Conservation (phyloP, 2,113 vertebrate species). For the Bothrops jararaca region DNA sequence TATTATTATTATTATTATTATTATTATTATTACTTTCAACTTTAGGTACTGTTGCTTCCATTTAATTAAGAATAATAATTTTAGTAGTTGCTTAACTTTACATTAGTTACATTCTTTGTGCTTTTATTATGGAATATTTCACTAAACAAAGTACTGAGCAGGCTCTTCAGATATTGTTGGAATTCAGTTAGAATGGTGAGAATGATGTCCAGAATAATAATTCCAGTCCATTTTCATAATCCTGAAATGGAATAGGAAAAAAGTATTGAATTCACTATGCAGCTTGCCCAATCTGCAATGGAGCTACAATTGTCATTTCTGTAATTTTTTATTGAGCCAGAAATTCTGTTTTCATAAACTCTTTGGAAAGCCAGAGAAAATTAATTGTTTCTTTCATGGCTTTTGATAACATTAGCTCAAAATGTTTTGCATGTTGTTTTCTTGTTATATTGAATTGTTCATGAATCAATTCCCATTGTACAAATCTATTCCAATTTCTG, state of each 20-base stretch:
- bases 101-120: neutral
- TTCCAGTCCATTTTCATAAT: neutral
- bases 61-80: neutral
- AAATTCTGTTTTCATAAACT: neutral
- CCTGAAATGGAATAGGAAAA: neutral
- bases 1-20: too few relatives aligned
- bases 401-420: neutral
- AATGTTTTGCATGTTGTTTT: neutral
- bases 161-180: neutral
- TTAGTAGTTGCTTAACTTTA: neutral
- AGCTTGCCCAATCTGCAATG: neutral
- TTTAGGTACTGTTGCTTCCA: neutral
- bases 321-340: neutral
- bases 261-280: neutral
- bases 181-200: neutral
- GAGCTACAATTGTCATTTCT: neutral
- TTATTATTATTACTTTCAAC: too few relatives aligned
- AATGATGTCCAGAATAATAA: neutral
- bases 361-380: neutral
- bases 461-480: neutral
- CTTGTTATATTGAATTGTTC: neutral
- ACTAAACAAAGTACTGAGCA: neutral
- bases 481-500: neutral
- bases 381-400: neutral
- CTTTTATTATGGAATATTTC: neutral